Evolutionary conservation across 2,113 vertebrate genomes (phyloP).

Genomic region (Coturnix japonica): DNA sequence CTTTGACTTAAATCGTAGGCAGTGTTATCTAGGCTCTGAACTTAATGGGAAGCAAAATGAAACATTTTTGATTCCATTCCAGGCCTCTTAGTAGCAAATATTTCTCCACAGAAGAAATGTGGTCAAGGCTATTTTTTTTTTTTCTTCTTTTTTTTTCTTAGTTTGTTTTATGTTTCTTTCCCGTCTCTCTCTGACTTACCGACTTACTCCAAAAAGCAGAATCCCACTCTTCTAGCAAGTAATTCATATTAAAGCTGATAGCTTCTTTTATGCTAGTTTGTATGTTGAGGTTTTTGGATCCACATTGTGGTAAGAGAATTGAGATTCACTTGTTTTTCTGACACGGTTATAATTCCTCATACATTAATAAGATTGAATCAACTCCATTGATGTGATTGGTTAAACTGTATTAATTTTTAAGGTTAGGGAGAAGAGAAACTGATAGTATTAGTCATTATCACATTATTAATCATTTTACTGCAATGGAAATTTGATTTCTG

Average conservation of each 20-base stretch:
- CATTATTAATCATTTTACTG: not conserved
- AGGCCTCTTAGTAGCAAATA: constrained; percentile 19
- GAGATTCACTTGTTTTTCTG: not conserved
- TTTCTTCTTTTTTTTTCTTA: not conserved
- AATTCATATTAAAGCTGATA: not conserved
- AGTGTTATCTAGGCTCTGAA: constrained; percentile 46
- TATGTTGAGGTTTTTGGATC: not conserved
- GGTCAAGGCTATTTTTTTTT: not conserved
- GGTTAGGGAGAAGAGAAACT: not conserved
- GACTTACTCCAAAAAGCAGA: not conserved
- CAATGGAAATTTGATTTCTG: not conserved
- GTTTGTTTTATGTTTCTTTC: not conserved
- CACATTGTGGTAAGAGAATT: not conserved
- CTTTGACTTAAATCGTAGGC: not conserved
- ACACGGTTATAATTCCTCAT: not conserved
- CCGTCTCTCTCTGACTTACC: not conserved
- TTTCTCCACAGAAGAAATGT: not conserved
- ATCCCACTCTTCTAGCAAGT: not conserved
- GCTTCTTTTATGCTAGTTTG: not conserved
- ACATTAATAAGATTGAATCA: not conserved
- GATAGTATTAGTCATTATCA: not conserved
- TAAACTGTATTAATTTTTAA: not conserved
- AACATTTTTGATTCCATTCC: constrained; percentile 59
- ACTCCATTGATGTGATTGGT: not conserved
- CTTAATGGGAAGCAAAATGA: constrained; percentile 16